Evolutionary conservation across 2,113 vertebrate species (phyloP).

Genomic region (Sceloporus undulatus): DNA sequence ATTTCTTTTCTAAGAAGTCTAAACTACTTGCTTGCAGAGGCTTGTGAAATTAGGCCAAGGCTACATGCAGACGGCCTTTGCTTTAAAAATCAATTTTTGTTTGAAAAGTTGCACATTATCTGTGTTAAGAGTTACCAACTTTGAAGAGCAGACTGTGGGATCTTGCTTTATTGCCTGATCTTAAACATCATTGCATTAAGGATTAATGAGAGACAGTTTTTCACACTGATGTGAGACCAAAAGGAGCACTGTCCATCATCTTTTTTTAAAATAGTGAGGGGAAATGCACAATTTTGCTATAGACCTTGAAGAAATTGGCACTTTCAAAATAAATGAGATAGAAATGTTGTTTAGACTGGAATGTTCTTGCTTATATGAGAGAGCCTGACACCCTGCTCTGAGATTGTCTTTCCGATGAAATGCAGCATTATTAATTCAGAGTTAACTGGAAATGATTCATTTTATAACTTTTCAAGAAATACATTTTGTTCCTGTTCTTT

Average conservation of each 20-base stretch:
- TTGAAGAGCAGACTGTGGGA: not conserved
- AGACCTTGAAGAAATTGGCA: not conserved
- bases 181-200: not conserved
- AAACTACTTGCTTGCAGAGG: not conserved
- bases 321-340: slow-evolving; percentile 24
- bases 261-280: not conserved
- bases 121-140: not conserved
- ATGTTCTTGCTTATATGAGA: slow-evolving; percentile 10
- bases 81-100: not conserved
- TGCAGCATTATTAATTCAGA: not conserved
- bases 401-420: not conserved
- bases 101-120: not conserved
- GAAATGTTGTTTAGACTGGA: not conserved
- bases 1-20: not conserved
- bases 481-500: too few species aligned
- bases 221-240: not conserved
- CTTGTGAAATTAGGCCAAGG: not conserved
- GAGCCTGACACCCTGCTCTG: slow-evolving; percentile 18
- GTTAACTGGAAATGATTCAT: not conserved
- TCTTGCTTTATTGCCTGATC: not conserved
- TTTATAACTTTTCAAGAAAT: too few species aligned
- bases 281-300: slow-evolving; percentile 6
- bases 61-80: not conserved
- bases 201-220: fast-evolving
- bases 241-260: slow-evolving; percentile 1